These are phyloP conservation scores for Nineta flava DNA, from an alignment of 2,888 invertebrate genomes.

Conservation along the genomic window DNA sequence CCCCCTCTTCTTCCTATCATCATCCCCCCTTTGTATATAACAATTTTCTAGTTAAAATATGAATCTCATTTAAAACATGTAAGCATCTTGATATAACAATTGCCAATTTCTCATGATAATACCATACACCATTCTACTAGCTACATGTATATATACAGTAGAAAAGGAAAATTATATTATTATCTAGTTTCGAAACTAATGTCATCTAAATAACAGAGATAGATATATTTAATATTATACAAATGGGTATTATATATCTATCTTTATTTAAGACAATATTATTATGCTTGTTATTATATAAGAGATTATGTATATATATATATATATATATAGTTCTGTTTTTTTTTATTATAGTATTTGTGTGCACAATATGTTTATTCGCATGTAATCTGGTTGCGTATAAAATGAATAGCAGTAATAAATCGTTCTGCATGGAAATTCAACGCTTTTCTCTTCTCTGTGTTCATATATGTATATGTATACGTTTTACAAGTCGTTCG, in stretches of 20 bases:
- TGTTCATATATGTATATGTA: not conserved
- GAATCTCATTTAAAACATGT: slow-evolving; percentile 6
- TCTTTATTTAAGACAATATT: not conserved
- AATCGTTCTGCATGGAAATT: slow-evolving; percentile 4
- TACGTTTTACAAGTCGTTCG: no score
- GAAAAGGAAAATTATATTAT: not conserved
- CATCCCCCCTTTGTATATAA: not conserved
- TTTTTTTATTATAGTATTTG: no score
- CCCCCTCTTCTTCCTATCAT: no score
- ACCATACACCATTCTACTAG: not conserved
- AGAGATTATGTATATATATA: no score
- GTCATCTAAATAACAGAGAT: no score
- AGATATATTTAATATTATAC: no score
- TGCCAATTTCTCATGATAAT: slow-evolving; percentile 5
- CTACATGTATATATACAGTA: no score
- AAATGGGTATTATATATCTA: no score
- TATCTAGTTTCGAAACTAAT: no score
- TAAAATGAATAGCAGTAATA: slow-evolving; percentile 9
- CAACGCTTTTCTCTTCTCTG: no score
- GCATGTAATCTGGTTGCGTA: slow-evolving; percentile 9
- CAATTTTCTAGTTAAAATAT: slow-evolving; percentile 1
- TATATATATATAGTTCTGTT: no score
- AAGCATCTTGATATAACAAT: slow-evolving; percentile 6
- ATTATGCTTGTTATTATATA: no score
- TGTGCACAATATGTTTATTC: slow-evolving; percentile 6